A percentile compares a stretch with the other conserved stretches of the same genome.
Conservation (phyloP, 1,140 invertebrate genomes). For the Drosophila dunni region DNA sequence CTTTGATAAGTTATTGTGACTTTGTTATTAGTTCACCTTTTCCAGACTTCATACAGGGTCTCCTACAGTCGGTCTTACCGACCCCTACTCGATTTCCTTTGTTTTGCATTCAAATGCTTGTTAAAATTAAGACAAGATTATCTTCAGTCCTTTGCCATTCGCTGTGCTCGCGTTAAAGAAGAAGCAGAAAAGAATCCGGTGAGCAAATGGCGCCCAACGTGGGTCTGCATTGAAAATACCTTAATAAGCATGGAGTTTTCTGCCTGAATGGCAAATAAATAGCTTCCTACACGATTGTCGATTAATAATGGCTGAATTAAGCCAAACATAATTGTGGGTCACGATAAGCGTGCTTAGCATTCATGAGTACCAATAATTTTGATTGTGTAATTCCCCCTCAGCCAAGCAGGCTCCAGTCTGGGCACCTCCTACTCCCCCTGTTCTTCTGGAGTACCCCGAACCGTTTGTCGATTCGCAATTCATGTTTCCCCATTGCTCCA, state of each 20-base stretch:
- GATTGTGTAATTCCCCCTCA: slow-evolving; percentile 21
- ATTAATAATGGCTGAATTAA: slow-evolving; percentile 54
- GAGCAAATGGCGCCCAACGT: slow-evolving; percentile 17
- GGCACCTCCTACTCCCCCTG: background rate
- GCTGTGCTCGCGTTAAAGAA: background rate
- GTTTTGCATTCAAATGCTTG: background rate
- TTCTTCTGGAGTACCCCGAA: too few species aligned
- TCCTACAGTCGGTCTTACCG: too few species aligned
- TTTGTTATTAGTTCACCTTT: too few species aligned
- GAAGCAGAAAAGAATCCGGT: too few species aligned
- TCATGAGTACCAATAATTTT: slow-evolving; percentile 40
- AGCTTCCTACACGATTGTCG: slow-evolving; percentile 39
- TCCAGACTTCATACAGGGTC: too few species aligned
- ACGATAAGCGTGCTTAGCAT: slow-evolving; percentile 47
- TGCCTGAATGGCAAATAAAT: slow-evolving; percentile 33
- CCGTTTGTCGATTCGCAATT: too few species aligned
- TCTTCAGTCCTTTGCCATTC: background rate
- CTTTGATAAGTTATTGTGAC: too few species aligned
- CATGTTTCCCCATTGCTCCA: background rate
- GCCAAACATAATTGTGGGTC: slow-evolving; percentile 42
- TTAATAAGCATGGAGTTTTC: slow-evolving; percentile 28
- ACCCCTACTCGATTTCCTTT: too few species aligned
- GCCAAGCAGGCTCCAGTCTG: background rate
- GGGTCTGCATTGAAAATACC: slow-evolving; percentile 6
- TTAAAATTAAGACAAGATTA: slow-evolving; percentile 12